Conservation (phyloP, 2,888 invertebrate genomes). For the Pammene aurita region DNA sequence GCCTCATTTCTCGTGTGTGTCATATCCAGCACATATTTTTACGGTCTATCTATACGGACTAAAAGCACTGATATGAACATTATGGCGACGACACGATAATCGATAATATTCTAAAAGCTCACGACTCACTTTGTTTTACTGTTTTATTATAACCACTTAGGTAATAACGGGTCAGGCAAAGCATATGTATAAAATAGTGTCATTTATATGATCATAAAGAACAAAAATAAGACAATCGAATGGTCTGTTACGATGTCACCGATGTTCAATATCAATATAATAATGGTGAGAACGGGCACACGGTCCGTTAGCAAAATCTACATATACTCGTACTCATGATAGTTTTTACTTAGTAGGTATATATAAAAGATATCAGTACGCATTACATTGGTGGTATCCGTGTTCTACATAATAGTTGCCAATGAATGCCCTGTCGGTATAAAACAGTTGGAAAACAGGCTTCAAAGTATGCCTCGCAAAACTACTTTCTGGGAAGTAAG, state of each 20-base stretch:
- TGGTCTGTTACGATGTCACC: too few relatives aligned
- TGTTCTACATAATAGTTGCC: too few relatives aligned
- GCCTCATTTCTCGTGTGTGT: background rate
- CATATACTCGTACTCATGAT: too few relatives aligned
- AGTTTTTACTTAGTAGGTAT: too few relatives aligned
- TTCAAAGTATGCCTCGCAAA: background rate
- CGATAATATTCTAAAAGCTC: conserved; percentile 18
- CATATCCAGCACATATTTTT: background rate
- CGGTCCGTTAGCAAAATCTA: too few relatives aligned
- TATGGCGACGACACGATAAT: background rate
- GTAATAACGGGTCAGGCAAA: background rate
- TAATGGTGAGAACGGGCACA: too few relatives aligned
- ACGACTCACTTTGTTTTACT: conserved; percentile 18
- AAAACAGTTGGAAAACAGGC: background rate
- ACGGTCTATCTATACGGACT: background rate
- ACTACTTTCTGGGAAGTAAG: background rate
- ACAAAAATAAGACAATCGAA: too few relatives aligned
- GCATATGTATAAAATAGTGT: background rate
- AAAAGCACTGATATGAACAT: conserved; percentile 19
- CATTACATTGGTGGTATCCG: too few relatives aligned
- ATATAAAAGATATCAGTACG: too few relatives aligned
- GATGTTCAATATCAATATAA: too few relatives aligned
- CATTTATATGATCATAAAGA: background rate
- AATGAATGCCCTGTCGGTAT: too few relatives aligned
- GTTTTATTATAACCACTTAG: background rate